Conservation (phyloP, 2,113 vertebrate species). For the Azemiops feae region DNA sequence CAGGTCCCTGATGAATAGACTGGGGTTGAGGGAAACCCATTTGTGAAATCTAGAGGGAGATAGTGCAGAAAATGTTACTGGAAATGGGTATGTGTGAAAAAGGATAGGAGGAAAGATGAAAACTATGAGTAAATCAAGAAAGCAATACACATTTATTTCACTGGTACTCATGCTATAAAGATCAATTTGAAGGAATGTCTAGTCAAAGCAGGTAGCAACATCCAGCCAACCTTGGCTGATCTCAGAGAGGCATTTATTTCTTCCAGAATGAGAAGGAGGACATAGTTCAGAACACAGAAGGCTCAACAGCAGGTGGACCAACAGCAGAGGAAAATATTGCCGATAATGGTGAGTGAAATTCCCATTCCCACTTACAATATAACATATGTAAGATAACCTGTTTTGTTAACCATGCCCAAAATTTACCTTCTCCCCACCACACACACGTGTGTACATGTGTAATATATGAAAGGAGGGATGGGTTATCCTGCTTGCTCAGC, state of each 20-base stretch:
- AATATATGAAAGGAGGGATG: neutral
- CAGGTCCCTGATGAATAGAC: neutral
- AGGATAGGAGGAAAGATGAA: neutral
- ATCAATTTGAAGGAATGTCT: neutral
- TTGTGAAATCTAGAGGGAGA: neutral
- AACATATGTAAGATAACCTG: neutral
- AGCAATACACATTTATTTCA: neutral
- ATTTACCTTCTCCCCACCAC: neutral
- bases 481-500: too few relatives aligned
- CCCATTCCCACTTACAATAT: neutral
- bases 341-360: slow-evolving; percentile 46
- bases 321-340: slow-evolving; percentile 71
- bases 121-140: neutral
- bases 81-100: neutral
- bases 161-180: neutral
- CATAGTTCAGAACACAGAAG: slow-evolving; percentile 74
- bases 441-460: neutral
- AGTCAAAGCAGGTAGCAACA: neutral
- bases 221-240: neutral
- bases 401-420: neutral
- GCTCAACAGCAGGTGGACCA: slow-evolving; percentile 62
- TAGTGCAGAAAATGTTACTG: neutral
- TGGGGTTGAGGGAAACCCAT: neutral
- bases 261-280: slow-evolving; percentile 72
- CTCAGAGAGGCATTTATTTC: neutral